phyloP scores from a whole-genome alignment of 2,797 vertebrate species.

The Silurus lanzhouensis region DNA sequence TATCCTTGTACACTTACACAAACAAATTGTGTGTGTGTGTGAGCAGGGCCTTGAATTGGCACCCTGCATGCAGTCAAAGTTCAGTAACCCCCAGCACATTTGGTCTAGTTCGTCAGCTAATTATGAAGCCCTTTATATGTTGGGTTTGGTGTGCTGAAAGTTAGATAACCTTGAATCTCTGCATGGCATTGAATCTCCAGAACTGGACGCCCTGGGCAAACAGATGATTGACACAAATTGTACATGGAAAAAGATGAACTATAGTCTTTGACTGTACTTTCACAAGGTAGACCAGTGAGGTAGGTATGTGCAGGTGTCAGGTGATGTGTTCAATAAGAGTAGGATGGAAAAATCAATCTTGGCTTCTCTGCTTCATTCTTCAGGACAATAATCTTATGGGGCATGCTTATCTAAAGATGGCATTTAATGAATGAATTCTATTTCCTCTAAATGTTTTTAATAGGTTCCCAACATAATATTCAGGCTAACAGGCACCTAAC shows the following conservation, averaged over 20 bases:
- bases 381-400: background rate
- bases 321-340: background rate
- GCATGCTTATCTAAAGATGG: background rate
- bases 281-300: background rate
- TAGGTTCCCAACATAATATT: background rate
- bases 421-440: background rate
- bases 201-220: background rate
- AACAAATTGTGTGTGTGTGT: background rate
- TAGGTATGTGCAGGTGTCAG: slow-evolving; percentile 4
- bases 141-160: background rate
- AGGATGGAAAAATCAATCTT: background rate
- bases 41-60: background rate
- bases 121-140: background rate
- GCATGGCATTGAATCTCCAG: background rate
- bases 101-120: background rate
- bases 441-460: background rate
- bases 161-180: background rate
- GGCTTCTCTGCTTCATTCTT: background rate
- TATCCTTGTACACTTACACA: background rate
- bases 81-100: background rate
- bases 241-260: slow-evolving; percentile 15
- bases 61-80: background rate
- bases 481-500: background rate
- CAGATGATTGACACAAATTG: slow-evolving; percentile 16
- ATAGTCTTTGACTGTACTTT: background rate